Percentiles rank a stretch among this genome's conserved stretches.
These are phyloP conservation scores for Melanotaenia boesemani DNA, from an alignment of 2,797 vertebrate species.

Conservation along the genomic window DNA sequence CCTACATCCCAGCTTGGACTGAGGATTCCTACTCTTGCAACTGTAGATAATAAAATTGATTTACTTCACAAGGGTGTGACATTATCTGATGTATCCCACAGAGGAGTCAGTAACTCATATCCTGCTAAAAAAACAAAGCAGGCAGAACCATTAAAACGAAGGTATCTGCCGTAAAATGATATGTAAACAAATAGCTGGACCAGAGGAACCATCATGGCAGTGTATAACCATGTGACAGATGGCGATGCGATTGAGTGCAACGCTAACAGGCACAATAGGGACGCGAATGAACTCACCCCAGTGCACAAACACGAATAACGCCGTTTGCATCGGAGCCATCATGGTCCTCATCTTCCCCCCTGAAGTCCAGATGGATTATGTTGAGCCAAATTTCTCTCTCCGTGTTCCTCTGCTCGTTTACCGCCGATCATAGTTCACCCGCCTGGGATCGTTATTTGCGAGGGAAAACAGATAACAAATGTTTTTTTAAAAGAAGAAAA, in stretches of 20 bases:
- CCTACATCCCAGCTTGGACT: background rate
- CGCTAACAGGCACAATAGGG: constrained; percentile 23
- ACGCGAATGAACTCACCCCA: constrained; percentile 78
- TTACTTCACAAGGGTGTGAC: background rate
- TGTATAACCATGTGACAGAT: constrained; percentile 54
- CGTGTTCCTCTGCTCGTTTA: constrained; percentile 35
- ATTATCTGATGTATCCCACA: background rate
- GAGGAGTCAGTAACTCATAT: background rate
- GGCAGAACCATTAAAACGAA: background rate
- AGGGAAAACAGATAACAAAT: background rate
- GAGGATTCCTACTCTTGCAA: background rate
- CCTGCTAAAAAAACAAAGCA: background rate
- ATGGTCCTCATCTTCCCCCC: constrained; percentile 52
- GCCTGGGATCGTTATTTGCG: constrained; percentile 6
- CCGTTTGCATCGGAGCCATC: constrained; percentile 73
- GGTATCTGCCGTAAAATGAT: background rate
- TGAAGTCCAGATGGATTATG: constrained; percentile 56
- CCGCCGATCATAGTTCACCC: constrained; percentile 61
- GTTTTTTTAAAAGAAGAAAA: too few species aligned
- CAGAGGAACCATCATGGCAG: constrained; percentile 26
- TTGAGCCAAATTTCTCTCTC: constrained; percentile 52
- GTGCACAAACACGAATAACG: constrained; percentile 67
- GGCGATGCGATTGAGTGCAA: constrained; percentile 28
- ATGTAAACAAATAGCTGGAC: background rate
- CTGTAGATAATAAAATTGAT: constrained; percentile 1